Evolutionary conservation across 2,888 invertebrate species (phyloP).

Genomic region (Trachelus stipa): DNA sequence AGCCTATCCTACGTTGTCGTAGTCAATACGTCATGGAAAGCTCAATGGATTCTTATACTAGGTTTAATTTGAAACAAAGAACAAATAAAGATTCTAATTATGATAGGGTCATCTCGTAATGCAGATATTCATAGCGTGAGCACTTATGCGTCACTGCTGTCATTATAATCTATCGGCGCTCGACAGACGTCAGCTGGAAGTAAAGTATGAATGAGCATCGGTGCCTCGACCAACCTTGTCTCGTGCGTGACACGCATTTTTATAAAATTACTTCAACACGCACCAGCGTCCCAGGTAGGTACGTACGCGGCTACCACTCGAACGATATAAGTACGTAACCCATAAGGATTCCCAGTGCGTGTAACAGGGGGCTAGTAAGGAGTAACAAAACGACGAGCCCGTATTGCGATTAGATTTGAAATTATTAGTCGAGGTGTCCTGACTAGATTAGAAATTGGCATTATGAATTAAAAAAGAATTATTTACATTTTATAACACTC

Average conservation of each 20-base stretch:
- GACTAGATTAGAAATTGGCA: not conserved
- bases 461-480: not conserved
- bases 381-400: not conserved
- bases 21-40: not conserved
- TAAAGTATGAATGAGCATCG: constrained; percentile 51
- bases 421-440: not conserved
- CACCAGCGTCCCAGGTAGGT: not conserved
- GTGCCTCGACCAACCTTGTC: constrained; percentile 34
- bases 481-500: not conserved
- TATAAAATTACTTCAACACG: not conserved
- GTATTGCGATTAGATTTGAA: not conserved
- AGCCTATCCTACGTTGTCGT: not conserved
- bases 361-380: not conserved
- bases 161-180: constrained; percentile 11
- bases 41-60: not conserved
- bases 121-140: constrained; percentile 3
- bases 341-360: not conserved
- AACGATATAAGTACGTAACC: not conserved
- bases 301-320: not conserved
- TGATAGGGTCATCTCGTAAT: not conserved
- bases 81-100: constrained; percentile 1
- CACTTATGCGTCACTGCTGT: constrained; percentile 9
- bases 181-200: constrained; percentile 44
- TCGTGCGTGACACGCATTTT: constrained; percentile 41
- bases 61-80: not conserved